Conservation (phyloP, 2,888 invertebrate genomes). For the Metellina segmentata region DNA sequence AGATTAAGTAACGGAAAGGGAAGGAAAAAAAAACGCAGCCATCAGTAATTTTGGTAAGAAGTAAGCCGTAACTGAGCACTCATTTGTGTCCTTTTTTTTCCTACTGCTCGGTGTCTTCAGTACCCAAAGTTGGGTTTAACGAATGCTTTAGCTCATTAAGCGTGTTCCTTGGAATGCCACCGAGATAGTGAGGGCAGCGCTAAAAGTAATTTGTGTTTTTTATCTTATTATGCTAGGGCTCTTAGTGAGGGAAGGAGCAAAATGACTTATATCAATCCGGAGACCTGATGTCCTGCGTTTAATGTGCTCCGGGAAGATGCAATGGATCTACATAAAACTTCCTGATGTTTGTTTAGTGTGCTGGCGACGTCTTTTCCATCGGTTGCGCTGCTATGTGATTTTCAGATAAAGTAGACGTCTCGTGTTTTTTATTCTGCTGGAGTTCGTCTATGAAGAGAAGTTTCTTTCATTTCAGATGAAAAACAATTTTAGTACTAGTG, state of each 20-base stretch:
- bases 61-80: conserved; percentile 51
- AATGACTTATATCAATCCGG: conserved; percentile 34
- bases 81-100: conserved; percentile 31
- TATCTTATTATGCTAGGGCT: conserved; percentile 34
- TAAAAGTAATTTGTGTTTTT: conserved; percentile 66
- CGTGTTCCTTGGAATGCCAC: conserved; percentile 26
- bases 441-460: no score
- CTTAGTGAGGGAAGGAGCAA: conserved; percentile 12
- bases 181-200: conserved; percentile 19
- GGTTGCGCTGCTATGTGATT: no score
- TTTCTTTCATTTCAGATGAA: no score
- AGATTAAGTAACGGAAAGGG: conserved; percentile 57
- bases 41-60: conserved; percentile 69
- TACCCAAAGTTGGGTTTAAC: conserved; percentile 38
- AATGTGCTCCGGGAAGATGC: background rate
- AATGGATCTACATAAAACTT: conserved; percentile 11
- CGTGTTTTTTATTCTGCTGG: no score
- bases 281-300: conserved; percentile 27
- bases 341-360: background rate
- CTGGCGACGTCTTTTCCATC: no score
- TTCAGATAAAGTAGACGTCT: no score
- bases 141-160: conserved; percentile 71
- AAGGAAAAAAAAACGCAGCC: conserved; percentile 24
- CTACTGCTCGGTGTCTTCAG: conserved; percentile 3
- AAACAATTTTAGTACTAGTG: no score